These are phyloP conservation scores for Tenebrosternarchus preto DNA, from an alignment of 2,113 vertebrate genomes.

Conservation along the genomic window DNA sequence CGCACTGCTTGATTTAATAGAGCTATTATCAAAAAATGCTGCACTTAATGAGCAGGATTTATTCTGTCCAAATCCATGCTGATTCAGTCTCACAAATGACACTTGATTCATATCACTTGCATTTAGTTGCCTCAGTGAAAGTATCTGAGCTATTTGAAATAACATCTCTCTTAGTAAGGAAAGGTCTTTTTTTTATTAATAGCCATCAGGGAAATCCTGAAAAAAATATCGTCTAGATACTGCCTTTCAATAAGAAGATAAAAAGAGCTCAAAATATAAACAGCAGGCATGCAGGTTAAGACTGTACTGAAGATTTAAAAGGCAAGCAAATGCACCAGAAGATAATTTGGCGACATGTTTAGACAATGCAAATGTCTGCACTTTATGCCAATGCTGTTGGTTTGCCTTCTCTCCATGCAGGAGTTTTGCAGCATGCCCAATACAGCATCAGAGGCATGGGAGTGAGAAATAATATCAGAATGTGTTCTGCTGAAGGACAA, in stretches of 20 bases:
- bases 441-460: constrained; percentile 42
- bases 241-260: constrained; percentile 3
- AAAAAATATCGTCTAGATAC: not conserved
- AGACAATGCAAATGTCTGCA: constrained; percentile 37
- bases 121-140: not conserved
- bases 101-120: not conserved
- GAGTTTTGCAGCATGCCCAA: constrained; percentile 43
- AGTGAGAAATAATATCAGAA: constrained; percentile 35
- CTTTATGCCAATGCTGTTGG: constrained; percentile 43
- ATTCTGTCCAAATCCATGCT: not conserved
- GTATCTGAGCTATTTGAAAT: not conserved
- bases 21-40: not conserved
- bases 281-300: not conserved
- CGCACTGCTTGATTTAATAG: not conserved
- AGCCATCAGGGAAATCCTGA: not conserved
- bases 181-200: not conserved
- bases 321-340: constrained; percentile 39
- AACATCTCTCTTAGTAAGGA: not conserved
- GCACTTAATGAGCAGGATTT: not conserved
- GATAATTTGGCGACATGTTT: constrained; percentile 36
- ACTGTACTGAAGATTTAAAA: constrained; percentile 1
- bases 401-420: constrained; percentile 50
- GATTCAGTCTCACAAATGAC: not conserved
- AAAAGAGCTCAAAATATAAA: not conserved
- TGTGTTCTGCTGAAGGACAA: constrained; percentile 29